phyloP scores from a whole-genome alignment of 2,888 invertebrate species.

The Polietes domitor region DNA sequence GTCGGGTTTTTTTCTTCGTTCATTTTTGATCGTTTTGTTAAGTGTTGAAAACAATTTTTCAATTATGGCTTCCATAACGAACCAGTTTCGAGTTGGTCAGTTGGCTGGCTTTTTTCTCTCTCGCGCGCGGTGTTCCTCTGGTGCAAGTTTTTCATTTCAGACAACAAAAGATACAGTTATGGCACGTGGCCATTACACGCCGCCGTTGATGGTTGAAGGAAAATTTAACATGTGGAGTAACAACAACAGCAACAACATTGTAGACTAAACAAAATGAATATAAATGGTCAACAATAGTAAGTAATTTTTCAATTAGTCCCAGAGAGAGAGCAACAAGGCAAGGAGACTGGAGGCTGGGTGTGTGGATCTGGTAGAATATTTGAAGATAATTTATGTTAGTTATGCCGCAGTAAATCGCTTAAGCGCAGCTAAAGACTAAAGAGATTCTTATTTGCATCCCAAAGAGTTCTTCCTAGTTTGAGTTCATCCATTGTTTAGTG shows the following conservation, averaged over 20 bases:
- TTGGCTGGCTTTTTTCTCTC: too few relatives aligned
- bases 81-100: slow-evolving; percentile 52
- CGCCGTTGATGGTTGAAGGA: slow-evolving; percentile 6
- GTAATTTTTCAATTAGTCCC: slow-evolving; percentile 64
- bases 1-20: background rate
- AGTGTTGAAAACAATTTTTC: slow-evolving; percentile 67
- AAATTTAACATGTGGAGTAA: slow-evolving; percentile 53
- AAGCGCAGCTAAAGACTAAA: background rate
- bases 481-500: too few relatives aligned
- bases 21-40: slow-evolving; percentile 44
- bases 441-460: background rate
- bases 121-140: background rate
- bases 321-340: background rate
- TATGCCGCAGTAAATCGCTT: slow-evolving; percentile 5
- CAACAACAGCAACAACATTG: background rate
- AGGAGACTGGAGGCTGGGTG: background rate
- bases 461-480: background rate
- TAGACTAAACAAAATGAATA: background rate
- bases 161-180: slow-evolving; percentile 54
- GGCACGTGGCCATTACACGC: slow-evolving; percentile 59
- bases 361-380: background rate
- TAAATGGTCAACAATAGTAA: slow-evolving; percentile 45
- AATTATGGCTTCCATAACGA: slow-evolving; percentile 64
- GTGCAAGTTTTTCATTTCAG: slow-evolving; percentile 4
- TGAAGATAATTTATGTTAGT: slow-evolving; percentile 17